Evolutionary conservation across 2,888 invertebrate genomes (phyloP).

Genomic region (Drosophila kuntzei): DNA sequence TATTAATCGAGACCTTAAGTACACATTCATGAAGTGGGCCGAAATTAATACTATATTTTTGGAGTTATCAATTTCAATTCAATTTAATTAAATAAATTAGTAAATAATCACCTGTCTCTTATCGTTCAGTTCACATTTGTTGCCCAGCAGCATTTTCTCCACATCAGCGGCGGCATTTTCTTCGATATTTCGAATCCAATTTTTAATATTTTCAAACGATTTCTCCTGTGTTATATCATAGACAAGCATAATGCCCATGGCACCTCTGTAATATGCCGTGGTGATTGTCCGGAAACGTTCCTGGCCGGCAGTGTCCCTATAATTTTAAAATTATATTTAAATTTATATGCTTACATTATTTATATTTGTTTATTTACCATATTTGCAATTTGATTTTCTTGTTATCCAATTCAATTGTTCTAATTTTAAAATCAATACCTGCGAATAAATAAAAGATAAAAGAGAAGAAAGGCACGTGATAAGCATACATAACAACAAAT

Average conservation of each 20-base stretch:
- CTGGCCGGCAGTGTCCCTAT: constrained; percentile 99
- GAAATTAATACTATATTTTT: too few relatives aligned
- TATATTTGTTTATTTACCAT: constrained; percentile 90
- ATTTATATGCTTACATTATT: not conserved
- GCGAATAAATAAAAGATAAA: constrained; percentile 82
- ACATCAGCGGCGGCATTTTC: constrained; percentile 99
- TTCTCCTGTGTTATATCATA: constrained; percentile 99
- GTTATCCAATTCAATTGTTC: constrained; percentile 98
- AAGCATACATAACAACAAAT: constrained; percentile 36
- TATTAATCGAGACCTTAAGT: too few relatives aligned
- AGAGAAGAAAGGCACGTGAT: constrained; percentile 49
- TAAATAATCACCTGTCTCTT: constrained; percentile 91
- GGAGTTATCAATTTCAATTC: too few relatives aligned
- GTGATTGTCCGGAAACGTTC: constrained; percentile 99
- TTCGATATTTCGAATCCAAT: constrained; percentile 99
- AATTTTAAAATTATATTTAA: constrained; percentile 72
- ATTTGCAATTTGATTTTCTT: constrained; percentile 99
- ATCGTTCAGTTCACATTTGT: constrained; percentile 99
- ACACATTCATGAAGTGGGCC: too few relatives aligned
- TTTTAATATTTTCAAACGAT: constrained; percentile 99
- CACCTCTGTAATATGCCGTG: constrained; percentile 99
- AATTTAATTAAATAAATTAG: too few relatives aligned
- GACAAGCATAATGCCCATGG: constrained; percentile 99
- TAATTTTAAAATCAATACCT: constrained; percentile 99
- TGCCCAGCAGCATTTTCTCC: constrained; percentile 99